phyloP scores from a whole-genome alignment of 1,140 invertebrate species.

The Drosophila subobscura region DNA sequence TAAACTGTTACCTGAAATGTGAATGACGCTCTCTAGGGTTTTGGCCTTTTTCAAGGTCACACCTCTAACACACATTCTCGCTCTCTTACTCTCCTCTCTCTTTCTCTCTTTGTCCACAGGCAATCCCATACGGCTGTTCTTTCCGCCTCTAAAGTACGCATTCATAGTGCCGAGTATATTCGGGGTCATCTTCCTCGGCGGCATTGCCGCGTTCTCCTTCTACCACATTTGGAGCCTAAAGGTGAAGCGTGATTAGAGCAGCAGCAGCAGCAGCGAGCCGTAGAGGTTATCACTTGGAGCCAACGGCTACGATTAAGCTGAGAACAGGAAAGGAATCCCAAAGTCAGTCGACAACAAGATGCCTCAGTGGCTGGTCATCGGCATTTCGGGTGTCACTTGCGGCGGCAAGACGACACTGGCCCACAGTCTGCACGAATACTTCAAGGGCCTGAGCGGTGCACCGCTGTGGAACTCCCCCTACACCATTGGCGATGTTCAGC shows the following conservation, averaged over 20 bases:
- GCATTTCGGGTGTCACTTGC: conserved; percentile 90
- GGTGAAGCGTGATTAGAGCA: conserved; percentile 52
- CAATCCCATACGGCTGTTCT: conserved; percentile 85
- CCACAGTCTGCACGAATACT: conserved; percentile 85
- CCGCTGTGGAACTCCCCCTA: conserved; percentile 71
- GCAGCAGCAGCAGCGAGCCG: neutral
- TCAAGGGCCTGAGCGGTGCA: conserved; percentile 70
- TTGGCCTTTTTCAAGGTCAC: conserved; percentile 44
- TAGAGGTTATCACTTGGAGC: conserved; percentile 23
- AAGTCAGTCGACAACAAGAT: conserved; percentile 60
- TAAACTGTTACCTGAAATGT: conserved; percentile 32
- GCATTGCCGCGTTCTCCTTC: conserved; percentile 87
- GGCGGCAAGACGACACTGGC: conserved; percentile 92
- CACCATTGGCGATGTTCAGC: conserved; percentile 84
- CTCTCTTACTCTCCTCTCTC: conserved; percentile 1
- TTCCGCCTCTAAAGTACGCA: conserved; percentile 86
- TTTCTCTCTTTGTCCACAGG: conserved; percentile 83
- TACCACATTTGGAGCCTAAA: conserved; percentile 85
- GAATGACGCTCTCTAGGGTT: conserved; percentile 19
- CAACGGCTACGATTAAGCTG: conserved; percentile 17
- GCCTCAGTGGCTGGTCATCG: conserved; percentile 88
- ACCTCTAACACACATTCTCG: conserved; percentile 2
- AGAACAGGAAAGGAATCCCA: conserved; percentile 23
- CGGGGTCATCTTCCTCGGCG: conserved; percentile 87
- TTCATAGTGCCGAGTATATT: conserved; percentile 86